A percentile compares a stretch with the other conserved stretches of the same genome.
Evolutionary conservation across 37 sponge, comb jelly and placozoan species (phyloP).

Genomic region (Ephydatia muelleri): DNA sequence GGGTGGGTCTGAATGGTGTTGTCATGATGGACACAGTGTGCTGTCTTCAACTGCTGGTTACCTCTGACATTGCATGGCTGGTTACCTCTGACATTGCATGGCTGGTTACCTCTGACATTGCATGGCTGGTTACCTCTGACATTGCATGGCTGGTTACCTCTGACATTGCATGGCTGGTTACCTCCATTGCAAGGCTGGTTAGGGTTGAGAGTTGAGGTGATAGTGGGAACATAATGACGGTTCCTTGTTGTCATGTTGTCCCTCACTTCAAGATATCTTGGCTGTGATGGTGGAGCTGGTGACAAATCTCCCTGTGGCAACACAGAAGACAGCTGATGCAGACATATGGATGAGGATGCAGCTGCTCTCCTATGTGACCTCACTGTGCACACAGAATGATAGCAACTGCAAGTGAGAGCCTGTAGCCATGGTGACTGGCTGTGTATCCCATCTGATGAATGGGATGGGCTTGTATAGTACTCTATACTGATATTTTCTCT

Average conservation of each 20-base stretch:
- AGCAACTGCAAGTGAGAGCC: slow-evolving; percentile 64
- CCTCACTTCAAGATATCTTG: slow-evolving; percentile 33
- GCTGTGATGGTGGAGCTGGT: slow-evolving; percentile 57
- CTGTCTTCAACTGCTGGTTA: background rate
- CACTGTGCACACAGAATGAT: slow-evolving; percentile 46
- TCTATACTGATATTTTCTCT: too few relatives aligned
- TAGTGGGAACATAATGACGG: background rate
- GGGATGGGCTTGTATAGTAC: too few relatives aligned
- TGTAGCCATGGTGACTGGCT: too few relatives aligned
- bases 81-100: background rate
- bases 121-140: too few relatives aligned
- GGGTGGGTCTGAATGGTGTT: background rate
- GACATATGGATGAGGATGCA: slow-evolving; percentile 51
- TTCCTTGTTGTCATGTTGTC: background rate
- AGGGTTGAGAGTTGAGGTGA: background rate
- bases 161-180: too few relatives aligned
- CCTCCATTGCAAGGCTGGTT: too few relatives aligned
- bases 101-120: background rate
- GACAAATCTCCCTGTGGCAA: slow-evolving; percentile 29
- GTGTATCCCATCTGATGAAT: too few relatives aligned
- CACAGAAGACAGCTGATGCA: slow-evolving; percentile 16
- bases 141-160: too few relatives aligned
- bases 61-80: background rate
- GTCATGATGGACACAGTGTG: background rate
- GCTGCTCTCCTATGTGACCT: slow-evolving; percentile 52